phyloP scores from a whole-genome alignment of 2,888 invertebrate genomes.

The Rhogogaster chlorosoma region DNA sequence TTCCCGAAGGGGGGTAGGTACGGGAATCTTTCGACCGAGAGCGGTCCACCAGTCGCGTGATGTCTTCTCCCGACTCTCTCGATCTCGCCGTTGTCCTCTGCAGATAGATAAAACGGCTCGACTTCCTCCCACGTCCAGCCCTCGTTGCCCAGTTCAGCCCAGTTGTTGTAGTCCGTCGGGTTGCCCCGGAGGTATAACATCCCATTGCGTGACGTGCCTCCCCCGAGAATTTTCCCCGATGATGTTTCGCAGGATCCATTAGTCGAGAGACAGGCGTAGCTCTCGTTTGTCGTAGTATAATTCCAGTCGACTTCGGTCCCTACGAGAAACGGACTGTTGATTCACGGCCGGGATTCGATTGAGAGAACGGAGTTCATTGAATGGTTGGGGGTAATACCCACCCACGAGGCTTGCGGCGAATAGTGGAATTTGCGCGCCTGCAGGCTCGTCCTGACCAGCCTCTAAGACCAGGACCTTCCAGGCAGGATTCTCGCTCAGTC shows the following conservation, averaged over 20 bases:
- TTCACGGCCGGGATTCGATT: slow-evolving; percentile 34
- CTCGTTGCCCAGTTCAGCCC: slow-evolving; percentile 85
- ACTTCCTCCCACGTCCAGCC: slow-evolving; percentile 83
- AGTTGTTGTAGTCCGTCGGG: slow-evolving; percentile 86
- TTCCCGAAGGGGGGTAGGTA: neutral
- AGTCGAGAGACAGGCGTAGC: slow-evolving; percentile 80
- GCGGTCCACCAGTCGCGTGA: neutral
- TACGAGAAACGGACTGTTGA: slow-evolving; percentile 47
- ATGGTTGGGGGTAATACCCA: neutral
- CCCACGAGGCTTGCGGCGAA: slow-evolving; percentile 77
- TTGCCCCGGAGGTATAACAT: slow-evolving; percentile 92
- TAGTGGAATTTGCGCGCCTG: slow-evolving; percentile 82
- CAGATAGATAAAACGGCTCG: neutral
- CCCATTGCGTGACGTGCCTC: slow-evolving; percentile 74
- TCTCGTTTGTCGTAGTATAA: slow-evolving; percentile 84
- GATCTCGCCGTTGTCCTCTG: slow-evolving; percentile 82
- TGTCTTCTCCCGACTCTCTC: slow-evolving; percentile 79
- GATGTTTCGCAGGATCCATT: slow-evolving; percentile 83
- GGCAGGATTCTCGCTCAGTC: slow-evolving; percentile 82
- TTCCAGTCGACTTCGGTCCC: slow-evolving; percentile 84
- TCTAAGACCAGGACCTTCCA: neutral
- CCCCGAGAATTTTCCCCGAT: slow-evolving; percentile 76
- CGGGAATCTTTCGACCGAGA: neutral
- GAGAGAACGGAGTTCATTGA: neutral
- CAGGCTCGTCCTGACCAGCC: slow-evolving; percentile 74